Base-by-base conservation (phyloP, 2,113 vertebrate species). In the Coptodon rendalli region DNA sequence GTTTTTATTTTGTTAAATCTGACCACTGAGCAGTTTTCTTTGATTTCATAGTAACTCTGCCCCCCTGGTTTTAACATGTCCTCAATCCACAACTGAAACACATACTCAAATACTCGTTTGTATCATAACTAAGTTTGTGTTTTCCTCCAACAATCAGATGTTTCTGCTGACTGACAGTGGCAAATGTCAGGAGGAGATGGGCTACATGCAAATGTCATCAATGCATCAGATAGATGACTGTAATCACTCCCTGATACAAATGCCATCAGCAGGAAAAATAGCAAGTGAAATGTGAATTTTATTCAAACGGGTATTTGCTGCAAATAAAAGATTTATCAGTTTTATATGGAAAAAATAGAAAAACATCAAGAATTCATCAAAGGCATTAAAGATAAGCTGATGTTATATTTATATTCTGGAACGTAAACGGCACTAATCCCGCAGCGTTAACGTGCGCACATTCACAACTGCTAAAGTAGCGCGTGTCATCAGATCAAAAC, bases 171-270 rank as follows among this genome's bases (percentile, higher is more conserved):
- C 53, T 29, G 63, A 53, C 73, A 45, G 36, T 83, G 5, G 85
- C 59, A 93, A 94, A 93, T 93, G 91, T 93, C 92, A 93, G 71
- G 80, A 85, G 56, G 82, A 93, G 88, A 92, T 54, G 85, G 83
- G 57, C 57, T 7, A 24, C 68, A 19, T 86, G 24, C 61, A 92
- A 93, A 94, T 92, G 91, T 81, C 92, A 92, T 43, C 68, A 76
- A 80, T 8, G 83, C 52, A 7, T 89, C 84, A 86, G 53, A 87
- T 56, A 53, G n/a, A 78, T 6, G 48, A 53, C 68, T 81, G 56
- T 84, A 63, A 82, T 90, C 73, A 6, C 45, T 86, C 24, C 82
- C 36, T 48, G 31, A 90, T 38, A 66, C 38, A 90, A 93, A 94
- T 81, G 89, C 80, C 45, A 89, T 36, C 73, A 71, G 38, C 57